These are phyloP conservation scores for Lottia gigantea DNA, from an alignment of 2,888 invertebrate genomes.

Conservation along the genomic window DNA sequence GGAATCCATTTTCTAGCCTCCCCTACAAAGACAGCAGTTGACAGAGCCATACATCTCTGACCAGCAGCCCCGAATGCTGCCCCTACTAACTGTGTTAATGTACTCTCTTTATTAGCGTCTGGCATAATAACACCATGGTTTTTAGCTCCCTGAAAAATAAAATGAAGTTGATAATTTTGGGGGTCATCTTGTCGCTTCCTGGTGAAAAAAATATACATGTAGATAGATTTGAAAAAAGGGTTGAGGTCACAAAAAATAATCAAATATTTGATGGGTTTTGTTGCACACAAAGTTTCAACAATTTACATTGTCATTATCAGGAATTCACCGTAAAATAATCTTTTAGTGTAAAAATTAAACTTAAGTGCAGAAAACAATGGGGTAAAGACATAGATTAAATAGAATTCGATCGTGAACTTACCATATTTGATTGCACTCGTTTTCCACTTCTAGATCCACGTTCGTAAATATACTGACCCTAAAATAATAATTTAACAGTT, in stretches of 20 bases:
- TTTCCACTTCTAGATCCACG: constrained; percentile 92
- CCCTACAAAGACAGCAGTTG: constrained; percentile 92
- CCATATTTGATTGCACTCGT: constrained; percentile 96
- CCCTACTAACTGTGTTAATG: constrained; percentile 87
- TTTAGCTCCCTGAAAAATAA: constrained; percentile 81
- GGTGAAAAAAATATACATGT: no score
- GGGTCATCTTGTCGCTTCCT: no score
- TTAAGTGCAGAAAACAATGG: no score
- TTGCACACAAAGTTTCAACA: no score
- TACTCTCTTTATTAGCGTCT: constrained; percentile 97
- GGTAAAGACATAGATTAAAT: no score
- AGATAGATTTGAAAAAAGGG: no score
- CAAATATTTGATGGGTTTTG: no score
- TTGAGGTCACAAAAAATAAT: no score
- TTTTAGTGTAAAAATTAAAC: no score
- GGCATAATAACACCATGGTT: constrained; percentile 98
- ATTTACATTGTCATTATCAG: no score
- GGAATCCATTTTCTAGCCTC: constrained; percentile 94
- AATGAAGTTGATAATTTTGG: neutral
- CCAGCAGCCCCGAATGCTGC: constrained; percentile 99
- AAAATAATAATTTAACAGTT: constrained; percentile 34
- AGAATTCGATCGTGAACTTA: constrained; percentile 32
- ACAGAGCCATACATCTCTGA: constrained; percentile 98
- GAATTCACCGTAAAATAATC: no score
- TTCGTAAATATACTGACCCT: constrained; percentile 94